These are phyloP conservation scores for Yasuhikotakia modesta DNA, from an alignment of 2,797 vertebrate species.

Conservation along the genomic window DNA sequence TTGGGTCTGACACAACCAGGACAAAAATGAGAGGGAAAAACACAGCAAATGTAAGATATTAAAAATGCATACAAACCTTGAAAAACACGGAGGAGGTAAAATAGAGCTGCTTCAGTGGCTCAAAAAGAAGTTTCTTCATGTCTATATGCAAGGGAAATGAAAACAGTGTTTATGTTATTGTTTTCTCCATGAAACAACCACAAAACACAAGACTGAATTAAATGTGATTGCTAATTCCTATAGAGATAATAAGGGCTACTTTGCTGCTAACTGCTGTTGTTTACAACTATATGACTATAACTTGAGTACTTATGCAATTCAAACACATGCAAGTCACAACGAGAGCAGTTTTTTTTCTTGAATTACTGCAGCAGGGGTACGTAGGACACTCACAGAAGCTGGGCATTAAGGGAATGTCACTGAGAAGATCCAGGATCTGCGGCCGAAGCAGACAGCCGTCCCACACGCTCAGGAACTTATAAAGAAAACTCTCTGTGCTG, in stretches of 20 bases:
- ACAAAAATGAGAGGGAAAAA: background rate
- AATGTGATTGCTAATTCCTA: background rate
- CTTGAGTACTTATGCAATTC: background rate
- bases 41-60: background rate
- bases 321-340: background rate
- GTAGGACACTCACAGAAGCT: constrained; percentile 78
- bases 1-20: background rate
- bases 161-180: background rate
- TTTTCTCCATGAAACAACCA: background rate
- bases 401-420: constrained; percentile 83
- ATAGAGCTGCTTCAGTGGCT: constrained; percentile 87
- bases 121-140: constrained; percentile 78
- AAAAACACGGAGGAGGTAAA: constrained; percentile 90
- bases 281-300: background rate
- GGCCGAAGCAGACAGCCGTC: constrained; percentile 82
- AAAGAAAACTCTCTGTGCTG: constrained; percentile 87
- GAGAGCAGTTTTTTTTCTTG: background rate
- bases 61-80: constrained; percentile 79
- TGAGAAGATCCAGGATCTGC: constrained; percentile 85
- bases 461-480: constrained; percentile 88
- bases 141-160: constrained; percentile 73
- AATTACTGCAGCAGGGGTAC: background rate
- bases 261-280: background rate
- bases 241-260: background rate
- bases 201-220: background rate